phyloP scores from a whole-genome alignment of 2,888 invertebrate species.

The Stramonita haemastoma region DNA sequence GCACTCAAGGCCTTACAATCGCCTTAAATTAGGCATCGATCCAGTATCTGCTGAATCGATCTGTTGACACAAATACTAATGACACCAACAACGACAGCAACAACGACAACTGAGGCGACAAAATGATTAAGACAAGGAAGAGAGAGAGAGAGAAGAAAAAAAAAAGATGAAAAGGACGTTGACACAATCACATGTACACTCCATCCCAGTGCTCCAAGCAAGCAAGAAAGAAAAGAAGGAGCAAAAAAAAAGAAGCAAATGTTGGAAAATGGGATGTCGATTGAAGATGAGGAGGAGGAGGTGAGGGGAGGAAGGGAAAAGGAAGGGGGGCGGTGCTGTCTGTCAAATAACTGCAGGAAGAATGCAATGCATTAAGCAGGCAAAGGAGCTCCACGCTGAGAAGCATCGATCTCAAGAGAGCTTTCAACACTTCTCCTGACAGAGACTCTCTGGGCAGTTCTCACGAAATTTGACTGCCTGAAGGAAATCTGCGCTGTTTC shows the following conservation, averaged over 20 bases:
- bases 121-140: background rate
- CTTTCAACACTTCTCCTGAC: background rate
- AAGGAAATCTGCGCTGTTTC: background rate
- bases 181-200: background rate
- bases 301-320: background rate
- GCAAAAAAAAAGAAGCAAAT: background rate
- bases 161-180: background rate
- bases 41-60: no score
- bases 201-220: background rate
- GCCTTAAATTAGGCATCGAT: no score
- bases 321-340: background rate
- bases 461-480: background rate
- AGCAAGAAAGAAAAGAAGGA: background rate
- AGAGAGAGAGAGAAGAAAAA: no score
- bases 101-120: background rate
- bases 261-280: background rate
- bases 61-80: no score
- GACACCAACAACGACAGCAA: no score
- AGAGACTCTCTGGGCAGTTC: background rate
- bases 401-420: background rate
- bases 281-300: background rate
- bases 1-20: no score
- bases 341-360: conserved; percentile 13
- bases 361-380: conserved; percentile 18
- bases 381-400: background rate